phyloP scores from a whole-genome alignment of 2,113 vertebrate species.

The Morone chrysops region DNA sequence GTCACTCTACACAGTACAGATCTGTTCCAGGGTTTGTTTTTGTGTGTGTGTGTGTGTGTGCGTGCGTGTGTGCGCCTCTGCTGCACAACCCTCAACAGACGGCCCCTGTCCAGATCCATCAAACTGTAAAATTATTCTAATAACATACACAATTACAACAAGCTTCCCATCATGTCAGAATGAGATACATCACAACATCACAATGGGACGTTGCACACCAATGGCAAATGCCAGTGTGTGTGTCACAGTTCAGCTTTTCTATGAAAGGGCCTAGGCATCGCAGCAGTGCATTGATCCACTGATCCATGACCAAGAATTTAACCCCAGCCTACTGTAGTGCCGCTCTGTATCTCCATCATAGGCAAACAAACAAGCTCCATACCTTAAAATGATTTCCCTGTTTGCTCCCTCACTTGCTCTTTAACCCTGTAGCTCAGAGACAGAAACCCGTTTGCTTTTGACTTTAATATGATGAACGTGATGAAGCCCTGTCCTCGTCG shows the following conservation, averaged over 20 bases:
- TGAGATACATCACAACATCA: slow-evolving; percentile 32
- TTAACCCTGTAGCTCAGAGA: background rate
- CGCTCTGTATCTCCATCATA: background rate
- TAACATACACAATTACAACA: slow-evolving; percentile 53
- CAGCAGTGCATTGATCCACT: slow-evolving; percentile 3
- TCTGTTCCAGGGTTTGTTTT: slow-evolving; percentile 7
- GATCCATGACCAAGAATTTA: slow-evolving; percentile 47
- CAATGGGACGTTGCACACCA: slow-evolving; percentile 34
- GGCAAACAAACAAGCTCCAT: background rate
- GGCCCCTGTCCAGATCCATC: slow-evolving; percentile 49
- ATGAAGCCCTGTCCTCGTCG: background rate
- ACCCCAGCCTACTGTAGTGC: background rate
- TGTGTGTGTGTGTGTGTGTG: background rate
- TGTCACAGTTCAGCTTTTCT: slow-evolving; percentile 38
- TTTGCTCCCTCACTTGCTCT: slow-evolving; percentile 4
- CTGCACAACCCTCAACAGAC: slow-evolving; percentile 45
- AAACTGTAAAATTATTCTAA: slow-evolving; percentile 67
- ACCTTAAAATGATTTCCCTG: background rate
- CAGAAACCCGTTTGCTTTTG: background rate
- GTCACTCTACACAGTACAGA: slow-evolving; percentile 42
- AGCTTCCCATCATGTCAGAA: slow-evolving; percentile 39
- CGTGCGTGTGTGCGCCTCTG: background rate
- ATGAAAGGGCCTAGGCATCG: background rate
- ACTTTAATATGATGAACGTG: background rate
- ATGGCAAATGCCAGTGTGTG: slow-evolving; percentile 46